A percentile compares a stretch with the other conserved stretches of the same genome.
Conservation (phyloP, 2,888 invertebrate species). For the Melitaea athalia region DNA sequence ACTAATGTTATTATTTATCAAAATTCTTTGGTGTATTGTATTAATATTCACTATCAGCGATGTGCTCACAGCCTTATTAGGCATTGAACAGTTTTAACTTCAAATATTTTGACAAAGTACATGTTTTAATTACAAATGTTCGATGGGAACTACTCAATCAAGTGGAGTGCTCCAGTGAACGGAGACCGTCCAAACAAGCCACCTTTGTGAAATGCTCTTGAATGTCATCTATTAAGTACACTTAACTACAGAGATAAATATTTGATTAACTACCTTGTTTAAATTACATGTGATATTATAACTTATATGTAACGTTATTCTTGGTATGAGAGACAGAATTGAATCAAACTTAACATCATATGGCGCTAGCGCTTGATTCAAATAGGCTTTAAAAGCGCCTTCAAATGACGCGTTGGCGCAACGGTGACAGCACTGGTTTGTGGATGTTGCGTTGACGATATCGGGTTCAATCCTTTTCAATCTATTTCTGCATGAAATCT, state of each 20-base stretch:
- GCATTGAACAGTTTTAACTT: not conserved
- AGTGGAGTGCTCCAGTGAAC: constrained; percentile 14
- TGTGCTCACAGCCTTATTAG: not conserved
- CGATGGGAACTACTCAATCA: constrained; percentile 19
- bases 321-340: not conserved
- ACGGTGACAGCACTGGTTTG: no score
- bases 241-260: constrained; percentile 10
- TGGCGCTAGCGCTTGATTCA: no score
- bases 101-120: constrained; percentile 3
- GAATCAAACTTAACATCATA: no score
- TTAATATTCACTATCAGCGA: no score
- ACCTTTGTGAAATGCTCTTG: constrained; percentile 22
- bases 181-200: constrained; percentile 21
- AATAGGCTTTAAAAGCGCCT: no score
- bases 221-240: constrained; percentile 16
- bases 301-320: no score
- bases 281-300: not conserved
- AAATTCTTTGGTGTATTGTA: no score
- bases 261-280: not conserved
- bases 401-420: no score
- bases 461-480: no score
- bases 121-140: constrained; percentile 17
- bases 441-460: no score
- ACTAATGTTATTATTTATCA: no score
- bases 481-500: no score